Conservation (phyloP, 2,888 invertebrate species). For the Sturmia bella region DNA sequence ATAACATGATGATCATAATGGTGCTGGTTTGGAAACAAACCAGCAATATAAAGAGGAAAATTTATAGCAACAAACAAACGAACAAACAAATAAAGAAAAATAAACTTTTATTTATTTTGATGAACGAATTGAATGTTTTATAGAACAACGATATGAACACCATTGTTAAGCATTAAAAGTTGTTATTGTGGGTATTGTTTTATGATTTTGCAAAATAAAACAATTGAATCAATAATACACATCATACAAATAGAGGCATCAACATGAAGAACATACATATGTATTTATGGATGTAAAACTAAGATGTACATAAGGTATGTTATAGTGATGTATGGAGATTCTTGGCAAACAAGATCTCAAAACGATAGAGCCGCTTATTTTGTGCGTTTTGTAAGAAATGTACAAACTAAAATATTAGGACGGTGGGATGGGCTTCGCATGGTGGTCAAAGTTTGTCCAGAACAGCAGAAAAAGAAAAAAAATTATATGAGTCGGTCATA, state of each 20-base stretch:
- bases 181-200: conserved; percentile 43
- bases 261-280: conserved; percentile 10
- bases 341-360: too few species aligned
- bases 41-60: conserved; percentile 19
- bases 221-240: conserved; percentile 17
- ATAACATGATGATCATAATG: conserved; percentile 33
- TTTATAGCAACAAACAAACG: conserved; percentile 30
- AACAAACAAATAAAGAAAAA: too few species aligned
- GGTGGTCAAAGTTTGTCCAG: too few species aligned
- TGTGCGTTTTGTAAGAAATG: too few species aligned
- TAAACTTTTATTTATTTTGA: conserved; percentile 31
- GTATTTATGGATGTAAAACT: neutral
- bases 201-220: conserved; percentile 51
- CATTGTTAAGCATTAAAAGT: conserved; percentile 31
- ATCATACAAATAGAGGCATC: conserved; percentile 8
- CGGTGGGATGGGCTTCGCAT: too few species aligned
- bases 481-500: too few species aligned
- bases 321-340: too few species aligned
- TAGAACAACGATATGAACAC: conserved; percentile 20
- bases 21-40: conserved; percentile 24
- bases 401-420: too few species aligned
- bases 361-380: too few species aligned
- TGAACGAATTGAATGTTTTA: conserved; percentile 31
- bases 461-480: too few species aligned
- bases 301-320: conserved; percentile 20